These are phyloP conservation scores for Fulmarus glacialis DNA, from an alignment of 2,113 vertebrate species.

Conservation along the genomic window DNA sequence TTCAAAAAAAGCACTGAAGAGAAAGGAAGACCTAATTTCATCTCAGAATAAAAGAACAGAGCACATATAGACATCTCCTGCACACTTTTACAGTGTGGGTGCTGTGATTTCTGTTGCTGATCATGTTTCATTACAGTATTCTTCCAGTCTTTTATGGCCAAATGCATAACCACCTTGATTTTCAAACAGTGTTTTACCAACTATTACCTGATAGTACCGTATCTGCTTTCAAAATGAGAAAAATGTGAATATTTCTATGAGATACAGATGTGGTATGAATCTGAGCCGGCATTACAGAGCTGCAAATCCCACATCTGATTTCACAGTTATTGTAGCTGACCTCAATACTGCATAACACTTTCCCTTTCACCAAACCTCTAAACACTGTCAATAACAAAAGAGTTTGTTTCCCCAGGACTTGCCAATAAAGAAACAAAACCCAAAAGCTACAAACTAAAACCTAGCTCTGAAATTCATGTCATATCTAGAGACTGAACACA, in stretches of 20 bases:
- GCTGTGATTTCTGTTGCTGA: neutral
- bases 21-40: neutral
- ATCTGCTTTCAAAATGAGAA: neutral
- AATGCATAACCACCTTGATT: neutral
- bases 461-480: neutral
- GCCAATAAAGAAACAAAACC: neutral
- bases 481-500: neutral
- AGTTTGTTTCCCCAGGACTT: neutral
- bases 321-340: neutral
- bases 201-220: neutral
- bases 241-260: neutral
- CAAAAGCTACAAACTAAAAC: neutral
- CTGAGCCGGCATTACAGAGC: neutral
- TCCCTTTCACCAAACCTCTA: neutral
- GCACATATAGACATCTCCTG: neutral
- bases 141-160: neutral
- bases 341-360: slow-evolving; percentile 14
- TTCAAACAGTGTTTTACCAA: neutral
- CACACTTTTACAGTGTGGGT: neutral
- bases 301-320: neutral
- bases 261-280: neutral
- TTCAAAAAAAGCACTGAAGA: neutral
- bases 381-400: neutral
- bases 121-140: neutral
- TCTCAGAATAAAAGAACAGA: neutral